Conservation (phyloP, 2,888 invertebrate species). For the Emmelina monodactyla region DNA sequence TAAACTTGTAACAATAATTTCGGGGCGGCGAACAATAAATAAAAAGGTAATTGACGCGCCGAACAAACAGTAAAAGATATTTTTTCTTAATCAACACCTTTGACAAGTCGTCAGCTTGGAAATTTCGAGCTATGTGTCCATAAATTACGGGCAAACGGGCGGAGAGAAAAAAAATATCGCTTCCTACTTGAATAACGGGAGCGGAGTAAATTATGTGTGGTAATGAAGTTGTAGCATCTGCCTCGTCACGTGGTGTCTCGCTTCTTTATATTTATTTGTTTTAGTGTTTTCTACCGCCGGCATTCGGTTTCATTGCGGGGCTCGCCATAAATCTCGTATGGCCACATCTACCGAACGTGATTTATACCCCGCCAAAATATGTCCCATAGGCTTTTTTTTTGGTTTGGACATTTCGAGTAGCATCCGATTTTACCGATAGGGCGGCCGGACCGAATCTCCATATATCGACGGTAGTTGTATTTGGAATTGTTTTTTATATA, state of each 20-base stretch:
- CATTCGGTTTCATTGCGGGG: conserved; percentile 29
- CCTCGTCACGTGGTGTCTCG: conserved; percentile 35
- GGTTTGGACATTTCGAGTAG: conserved; percentile 57
- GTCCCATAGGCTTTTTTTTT: conserved; percentile 42
- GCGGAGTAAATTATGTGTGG: conserved; percentile 51
- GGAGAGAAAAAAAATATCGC: conserved; percentile 38
- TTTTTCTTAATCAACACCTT: not conserved
- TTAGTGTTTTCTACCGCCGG: conserved; percentile 36
- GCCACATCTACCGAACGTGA: conserved; percentile 52
- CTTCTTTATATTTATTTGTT: conserved; percentile 25
- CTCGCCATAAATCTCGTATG: conserved; percentile 60
- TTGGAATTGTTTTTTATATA: conserved; percentile 32
- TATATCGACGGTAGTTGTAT: conserved; percentile 53
- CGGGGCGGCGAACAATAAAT: too few relatives aligned
- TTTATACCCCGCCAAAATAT: conserved; percentile 65
- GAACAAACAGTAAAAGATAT: too few relatives aligned
- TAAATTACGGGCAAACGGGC: conserved; percentile 3
- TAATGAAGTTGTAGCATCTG: conserved; percentile 60
- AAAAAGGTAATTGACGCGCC: too few relatives aligned
- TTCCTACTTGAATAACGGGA: conserved; percentile 60
- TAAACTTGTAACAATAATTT: too few relatives aligned
- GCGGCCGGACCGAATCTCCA: conserved; percentile 37
- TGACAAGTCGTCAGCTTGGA: not conserved
- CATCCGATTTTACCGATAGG: conserved; percentile 58
- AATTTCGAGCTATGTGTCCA: not conserved